These are phyloP conservation scores for Balaenoptera acutorostrata DNA, from an alignment of 2,113 vertebrate genomes.

Conservation along the genomic window DNA sequence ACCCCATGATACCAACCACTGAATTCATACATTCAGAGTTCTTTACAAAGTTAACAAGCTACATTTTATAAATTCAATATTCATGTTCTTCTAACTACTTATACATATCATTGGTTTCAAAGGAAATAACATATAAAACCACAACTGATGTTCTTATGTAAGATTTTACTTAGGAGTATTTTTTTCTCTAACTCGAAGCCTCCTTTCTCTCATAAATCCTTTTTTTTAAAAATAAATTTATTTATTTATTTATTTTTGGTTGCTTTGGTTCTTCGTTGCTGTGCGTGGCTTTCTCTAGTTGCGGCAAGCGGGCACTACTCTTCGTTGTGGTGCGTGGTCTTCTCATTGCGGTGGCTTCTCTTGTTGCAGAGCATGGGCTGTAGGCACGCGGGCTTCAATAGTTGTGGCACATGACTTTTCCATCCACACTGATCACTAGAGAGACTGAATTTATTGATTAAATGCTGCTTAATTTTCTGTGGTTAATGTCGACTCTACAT, in stretches of 20 bases:
- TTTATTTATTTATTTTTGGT: too few relatives aligned
- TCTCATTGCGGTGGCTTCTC: too few relatives aligned
- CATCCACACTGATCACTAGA: not conserved
- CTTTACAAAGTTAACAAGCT: not conserved
- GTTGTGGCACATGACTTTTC: not conserved
- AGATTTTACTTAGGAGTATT: not conserved
- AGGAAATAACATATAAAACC: not conserved
- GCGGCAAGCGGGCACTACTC: too few relatives aligned
- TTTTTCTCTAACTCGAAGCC: not conserved
- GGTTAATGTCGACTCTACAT: not conserved
- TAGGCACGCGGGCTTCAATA: too few relatives aligned
- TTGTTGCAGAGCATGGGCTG: too few relatives aligned
- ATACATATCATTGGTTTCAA: not conserved
- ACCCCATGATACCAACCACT: not conserved
- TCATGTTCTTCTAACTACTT: not conserved
- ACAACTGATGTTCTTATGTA: not conserved
- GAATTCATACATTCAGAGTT: not conserved
- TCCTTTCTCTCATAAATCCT: not conserved
- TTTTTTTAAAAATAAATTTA: not conserved
- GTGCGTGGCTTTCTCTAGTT: too few relatives aligned
- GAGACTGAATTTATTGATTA: not conserved
- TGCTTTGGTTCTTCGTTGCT: too few relatives aligned
- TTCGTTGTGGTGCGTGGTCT: too few relatives aligned
- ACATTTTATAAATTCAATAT: not conserved
- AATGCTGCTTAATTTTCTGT: not conserved